Evolutionary conservation across 2,888 invertebrate genomes (phyloP).

Genomic region (Netelia melanura): DNA sequence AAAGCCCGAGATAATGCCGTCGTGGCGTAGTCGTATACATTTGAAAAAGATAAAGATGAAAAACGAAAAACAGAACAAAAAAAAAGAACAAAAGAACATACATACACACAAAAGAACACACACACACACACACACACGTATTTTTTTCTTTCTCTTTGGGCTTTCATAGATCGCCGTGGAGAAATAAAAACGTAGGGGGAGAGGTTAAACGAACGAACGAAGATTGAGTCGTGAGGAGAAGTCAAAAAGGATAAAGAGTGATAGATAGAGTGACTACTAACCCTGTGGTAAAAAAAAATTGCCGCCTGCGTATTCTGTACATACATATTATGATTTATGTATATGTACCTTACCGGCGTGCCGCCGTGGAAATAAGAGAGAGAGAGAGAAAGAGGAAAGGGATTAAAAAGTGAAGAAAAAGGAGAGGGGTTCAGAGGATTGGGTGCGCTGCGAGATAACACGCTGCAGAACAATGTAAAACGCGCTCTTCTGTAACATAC

Average conservation of each 20-base stretch:
- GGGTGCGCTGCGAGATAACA: slow-evolving; percentile 40
- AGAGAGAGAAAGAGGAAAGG: slow-evolving; percentile 28
- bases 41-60: slow-evolving; percentile 3
- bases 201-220: not conserved
- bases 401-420: slow-evolving; percentile 32
- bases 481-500: slow-evolving; percentile 70
- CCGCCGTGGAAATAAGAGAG: slow-evolving; percentile 55
- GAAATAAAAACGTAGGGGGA: not conserved
- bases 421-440: slow-evolving; percentile 4
- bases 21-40: slow-evolving; percentile 9
- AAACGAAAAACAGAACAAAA: not conserved
- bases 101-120: not conserved
- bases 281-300: slow-evolving; percentile 65
- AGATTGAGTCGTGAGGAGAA: slow-evolving; percentile 31
- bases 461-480: slow-evolving; percentile 54
- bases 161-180: not conserved
- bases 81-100: not conserved
- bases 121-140: slow-evolving; percentile 16
- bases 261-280: slow-evolving; percentile 64
- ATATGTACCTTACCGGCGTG: slow-evolving; percentile 68
- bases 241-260: slow-evolving; percentile 47
- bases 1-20: slow-evolving; percentile 48
- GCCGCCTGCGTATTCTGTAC: slow-evolving; percentile 72
- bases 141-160: slow-evolving; percentile 45
- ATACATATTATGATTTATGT: slow-evolving; percentile 77